Evolutionary conservation across 2,797 vertebrate genomes (phyloP).

Genomic region (Ispidina lecontei): DNA sequence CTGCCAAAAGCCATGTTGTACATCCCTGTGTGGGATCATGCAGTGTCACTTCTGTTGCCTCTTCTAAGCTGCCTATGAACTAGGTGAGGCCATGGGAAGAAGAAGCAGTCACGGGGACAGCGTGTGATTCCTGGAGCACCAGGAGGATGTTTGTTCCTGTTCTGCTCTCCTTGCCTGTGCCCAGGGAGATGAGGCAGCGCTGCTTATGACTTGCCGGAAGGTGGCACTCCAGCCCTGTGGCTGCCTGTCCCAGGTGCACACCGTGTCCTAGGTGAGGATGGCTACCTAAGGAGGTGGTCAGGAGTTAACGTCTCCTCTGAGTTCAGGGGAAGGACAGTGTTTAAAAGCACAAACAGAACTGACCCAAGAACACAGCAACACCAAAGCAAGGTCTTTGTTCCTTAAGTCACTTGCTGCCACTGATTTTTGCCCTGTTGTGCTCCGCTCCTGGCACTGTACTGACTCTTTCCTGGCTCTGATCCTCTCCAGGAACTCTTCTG

Average conservation of each 20-base stretch:
- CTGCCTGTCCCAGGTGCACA: not conserved
- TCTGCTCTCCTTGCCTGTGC: not conserved
- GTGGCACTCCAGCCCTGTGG: slow-evolving; percentile 41
- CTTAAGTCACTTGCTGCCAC: not conserved
- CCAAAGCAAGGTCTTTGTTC: not conserved
- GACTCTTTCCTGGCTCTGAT: not conserved
- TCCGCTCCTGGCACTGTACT: not conserved
- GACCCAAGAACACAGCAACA: not conserved
- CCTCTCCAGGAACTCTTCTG: slow-evolving; percentile 20
- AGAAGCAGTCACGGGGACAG: accelerated
- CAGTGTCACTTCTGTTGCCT: not conserved
- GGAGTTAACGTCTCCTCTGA: not conserved
- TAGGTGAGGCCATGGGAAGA: not conserved
- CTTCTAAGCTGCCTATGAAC: not conserved
- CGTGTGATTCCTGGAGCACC: not conserved
- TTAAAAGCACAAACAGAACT: not conserved
- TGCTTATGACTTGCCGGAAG: slow-evolving; percentile 21
- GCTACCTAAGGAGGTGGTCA: not conserved
- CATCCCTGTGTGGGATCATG: accelerated
- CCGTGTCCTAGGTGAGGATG: accelerated
- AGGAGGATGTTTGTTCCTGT: not conserved
- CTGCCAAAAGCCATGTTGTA: not conserved
- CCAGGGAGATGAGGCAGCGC: not conserved
- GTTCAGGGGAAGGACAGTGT: not conserved
- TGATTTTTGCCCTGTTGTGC: not conserved